Base-by-base conservation (phyloP, 2,888 invertebrate genomes). In the Drosophila buzzatii region DNA sequence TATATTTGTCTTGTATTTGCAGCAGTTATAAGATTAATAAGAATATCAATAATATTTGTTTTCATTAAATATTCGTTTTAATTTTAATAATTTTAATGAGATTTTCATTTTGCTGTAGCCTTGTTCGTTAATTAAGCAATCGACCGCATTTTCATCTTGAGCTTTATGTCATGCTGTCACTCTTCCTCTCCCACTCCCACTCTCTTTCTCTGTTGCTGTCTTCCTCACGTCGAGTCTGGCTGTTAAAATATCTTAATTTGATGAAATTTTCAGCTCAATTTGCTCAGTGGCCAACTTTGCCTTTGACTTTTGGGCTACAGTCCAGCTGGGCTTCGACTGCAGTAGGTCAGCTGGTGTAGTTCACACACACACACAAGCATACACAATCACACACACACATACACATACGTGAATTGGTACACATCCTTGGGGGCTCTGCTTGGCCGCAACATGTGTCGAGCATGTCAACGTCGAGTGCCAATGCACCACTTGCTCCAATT, bases 381-480 rank as follows among this genome's bases (percentile, higher is more conserved):
- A 31, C n/a, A 53, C 37, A 45, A n/a, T 18, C 10, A n/a, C 39
- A 41, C 23, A 51, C 59, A 20, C 14, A 55, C 33, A 47, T 39
- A 71, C 44, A 16, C 18, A 44, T 18, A 33, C 14, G 20, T 23
- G 16, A 44, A 45, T 42, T 62, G 52, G 42, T 37, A 16, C 49
- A 69, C 33, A 69, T 69, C 51, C 59, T 69, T 59, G 37, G 41
- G 31, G 47, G 37, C 33, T 31, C 51, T 3, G 37, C n/a, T 49
- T 27, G 47, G 62, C 61, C 64, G 64, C 76, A 78, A 74, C 70
- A 74, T 79, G 76, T 77, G 75, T 77, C 78, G 27, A 45, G 42
- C 56, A 61, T 76, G 73, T 74, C 75, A 77, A 60, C 65, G 57
- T 75, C 59, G 61, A 74, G 61, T 63, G 70, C 42, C 49, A 52